phyloP scores from a whole-genome alignment of 2,888 invertebrate genomes.

The Synanthedon formicaeformis region DNA sequence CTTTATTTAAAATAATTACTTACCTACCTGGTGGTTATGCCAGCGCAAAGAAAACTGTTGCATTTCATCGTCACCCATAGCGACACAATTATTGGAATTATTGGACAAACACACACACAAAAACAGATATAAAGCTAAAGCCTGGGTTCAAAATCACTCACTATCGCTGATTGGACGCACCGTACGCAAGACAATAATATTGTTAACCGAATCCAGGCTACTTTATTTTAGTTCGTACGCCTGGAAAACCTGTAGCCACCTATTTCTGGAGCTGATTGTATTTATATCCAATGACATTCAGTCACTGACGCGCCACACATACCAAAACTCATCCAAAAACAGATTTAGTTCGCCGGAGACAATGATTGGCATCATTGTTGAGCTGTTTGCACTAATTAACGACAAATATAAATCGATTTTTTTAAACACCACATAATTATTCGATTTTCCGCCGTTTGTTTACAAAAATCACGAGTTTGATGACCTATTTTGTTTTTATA shows the following conservation, averaged over 20 bases:
- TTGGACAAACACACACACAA: constrained; percentile 11
- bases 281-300: constrained; percentile 72
- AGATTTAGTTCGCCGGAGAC: constrained; percentile 60
- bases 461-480: constrained; percentile 8
- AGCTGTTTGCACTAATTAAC: constrained; percentile 43
- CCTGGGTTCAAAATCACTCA: constrained; percentile 28
- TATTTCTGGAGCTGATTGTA: constrained; percentile 72
- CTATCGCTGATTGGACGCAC: constrained; percentile 25
- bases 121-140: constrained; percentile 20
- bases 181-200: constrained; percentile 63
- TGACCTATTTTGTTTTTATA: constrained; percentile 33
- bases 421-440: not conserved
- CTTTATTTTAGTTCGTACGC: constrained; percentile 70
- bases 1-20: constrained; percentile 47
- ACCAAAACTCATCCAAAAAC: constrained; percentile 70
- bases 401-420: constrained; percentile 2
- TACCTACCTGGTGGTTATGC: constrained; percentile 84
- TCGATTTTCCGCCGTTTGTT: not conserved
- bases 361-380: constrained; percentile 63
- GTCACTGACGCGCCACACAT: constrained; percentile 64
- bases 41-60: constrained; percentile 88
- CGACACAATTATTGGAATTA: constrained; percentile 13
- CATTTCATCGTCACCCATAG: constrained; percentile 71
- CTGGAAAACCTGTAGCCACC: constrained; percentile 72
- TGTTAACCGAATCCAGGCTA: constrained; percentile 69